Percentiles rank a stretch among this genome's conserved stretches.
Conservation (phyloP, 35 echinoderm and acorn worm genomes). For the Apostichopus parvimensis region DNA sequence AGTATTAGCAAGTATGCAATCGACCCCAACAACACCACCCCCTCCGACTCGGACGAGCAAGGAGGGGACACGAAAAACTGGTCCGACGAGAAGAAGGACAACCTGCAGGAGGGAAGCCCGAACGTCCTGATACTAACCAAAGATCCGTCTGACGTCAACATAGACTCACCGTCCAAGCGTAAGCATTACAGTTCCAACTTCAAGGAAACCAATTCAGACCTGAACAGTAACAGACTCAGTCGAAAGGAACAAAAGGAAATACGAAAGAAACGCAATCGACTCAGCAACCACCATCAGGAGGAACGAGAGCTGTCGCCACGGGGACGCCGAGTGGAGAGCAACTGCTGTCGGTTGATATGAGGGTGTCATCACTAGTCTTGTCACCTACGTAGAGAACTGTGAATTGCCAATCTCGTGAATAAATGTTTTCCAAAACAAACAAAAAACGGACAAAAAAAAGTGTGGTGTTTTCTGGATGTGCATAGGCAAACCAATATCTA, state of each 20-base stretch:
- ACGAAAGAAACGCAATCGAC: constrained; percentile 83
- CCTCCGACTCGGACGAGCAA: constrained; percentile 90
- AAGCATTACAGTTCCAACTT: constrained; percentile 78
- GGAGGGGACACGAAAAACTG: constrained; percentile 48
- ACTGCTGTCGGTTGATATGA: constrained; percentile 94
- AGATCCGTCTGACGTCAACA: constrained; percentile 55
- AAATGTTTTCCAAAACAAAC: background rate
- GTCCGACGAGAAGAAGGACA: constrained; percentile 75
- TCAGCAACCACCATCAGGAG: constrained; percentile 62
- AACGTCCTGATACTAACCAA: constrained; percentile 57
- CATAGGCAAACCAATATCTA: background rate
- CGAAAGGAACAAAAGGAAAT: constrained; percentile 77
- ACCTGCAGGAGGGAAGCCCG: constrained; percentile 54
- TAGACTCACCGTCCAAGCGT: constrained; percentile 70
- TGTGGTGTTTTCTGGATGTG: background rate
- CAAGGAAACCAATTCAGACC: constrained; percentile 72
- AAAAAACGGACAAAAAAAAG: background rate
- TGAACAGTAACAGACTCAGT: constrained; percentile 77
- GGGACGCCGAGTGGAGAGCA: constrained; percentile 73
- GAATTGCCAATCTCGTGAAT: background rate
- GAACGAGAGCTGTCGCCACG: constrained; percentile 54
- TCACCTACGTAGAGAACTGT: background rate
- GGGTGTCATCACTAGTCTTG: background rate
- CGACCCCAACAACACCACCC: constrained; percentile 96
- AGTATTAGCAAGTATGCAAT: constrained; percentile 99